Conservation (phyloP, 1,140 invertebrate genomes). For the Trichonephila clavipes region DNA sequence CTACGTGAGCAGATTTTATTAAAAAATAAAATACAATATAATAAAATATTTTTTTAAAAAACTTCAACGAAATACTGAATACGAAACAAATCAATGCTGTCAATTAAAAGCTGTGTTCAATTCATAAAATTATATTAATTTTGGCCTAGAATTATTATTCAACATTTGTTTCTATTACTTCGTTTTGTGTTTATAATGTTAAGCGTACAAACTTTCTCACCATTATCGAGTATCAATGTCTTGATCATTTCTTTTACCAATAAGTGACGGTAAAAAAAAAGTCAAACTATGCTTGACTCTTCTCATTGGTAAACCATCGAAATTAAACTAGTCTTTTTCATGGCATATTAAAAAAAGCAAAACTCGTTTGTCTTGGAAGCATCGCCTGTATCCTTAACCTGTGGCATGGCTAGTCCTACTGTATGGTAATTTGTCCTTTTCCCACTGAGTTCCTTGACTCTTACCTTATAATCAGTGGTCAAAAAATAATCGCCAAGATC, state of each 20-base stretch:
- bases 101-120: no score
- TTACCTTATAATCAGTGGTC: conserved; percentile 10
- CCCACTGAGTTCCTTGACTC: conserved; percentile 62
- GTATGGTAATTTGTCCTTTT: conserved; percentile 38
- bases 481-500: conserved; percentile 38
- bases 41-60: no score
- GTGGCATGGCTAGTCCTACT: neutral
- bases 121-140: no score
- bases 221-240: no score
- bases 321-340: conserved; percentile 9
- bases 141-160: no score
- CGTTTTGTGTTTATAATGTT: no score
- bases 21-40: no score
- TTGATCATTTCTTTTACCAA: neutral
- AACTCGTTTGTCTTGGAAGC: neutral
- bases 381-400: neutral
- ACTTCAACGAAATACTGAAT: no score
- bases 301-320: neutral
- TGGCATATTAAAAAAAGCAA: neutral
- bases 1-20: no score
- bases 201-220: no score
- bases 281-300: neutral
- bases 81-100: no score
- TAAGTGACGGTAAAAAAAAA: neutral
- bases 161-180: no score